Conservation (phyloP, 2,888 invertebrate genomes). For the Pheosia tremula region DNA sequence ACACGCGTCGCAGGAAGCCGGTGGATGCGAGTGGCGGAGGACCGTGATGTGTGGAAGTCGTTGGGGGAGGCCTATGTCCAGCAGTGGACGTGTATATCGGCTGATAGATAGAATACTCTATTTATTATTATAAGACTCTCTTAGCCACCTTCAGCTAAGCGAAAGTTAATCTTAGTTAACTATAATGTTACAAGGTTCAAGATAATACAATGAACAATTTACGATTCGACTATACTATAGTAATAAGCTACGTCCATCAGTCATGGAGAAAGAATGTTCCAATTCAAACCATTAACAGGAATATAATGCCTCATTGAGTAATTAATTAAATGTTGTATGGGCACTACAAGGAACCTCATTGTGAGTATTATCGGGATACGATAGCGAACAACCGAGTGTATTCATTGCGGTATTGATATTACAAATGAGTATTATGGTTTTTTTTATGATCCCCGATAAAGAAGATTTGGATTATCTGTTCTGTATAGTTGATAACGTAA, state of each 20-base stretch:
- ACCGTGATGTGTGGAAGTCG: too few species aligned
- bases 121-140: too few species aligned
- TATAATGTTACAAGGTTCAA: too few species aligned
- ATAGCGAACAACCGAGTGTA: not conserved
- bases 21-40: too few species aligned
- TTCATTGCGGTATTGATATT: not conserved
- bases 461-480: constrained; percentile 1
- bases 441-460: not conserved
- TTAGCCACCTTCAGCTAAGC: too few species aligned
- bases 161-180: too few species aligned
- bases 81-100: too few species aligned
- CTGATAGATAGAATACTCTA: too few species aligned
- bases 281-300: constrained; percentile 32
- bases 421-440: not conserved
- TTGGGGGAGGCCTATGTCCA: too few species aligned
- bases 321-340: constrained; percentile 5
- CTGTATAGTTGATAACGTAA: not conserved
- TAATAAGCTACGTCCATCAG: constrained; percentile 7
- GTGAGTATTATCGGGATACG: constrained; percentile 1
- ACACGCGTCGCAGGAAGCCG: too few species aligned
- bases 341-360: not conserved
- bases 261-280: constrained; percentile 39
- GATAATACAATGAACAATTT: not conserved
- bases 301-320: constrained; percentile 3
- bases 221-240: not conserved